Percentiles rank a stretch among this genome's conserved stretches.
Conservation (phyloP, 92 coral and sea anemone genomes). For the Diadumene lineata region DNA sequence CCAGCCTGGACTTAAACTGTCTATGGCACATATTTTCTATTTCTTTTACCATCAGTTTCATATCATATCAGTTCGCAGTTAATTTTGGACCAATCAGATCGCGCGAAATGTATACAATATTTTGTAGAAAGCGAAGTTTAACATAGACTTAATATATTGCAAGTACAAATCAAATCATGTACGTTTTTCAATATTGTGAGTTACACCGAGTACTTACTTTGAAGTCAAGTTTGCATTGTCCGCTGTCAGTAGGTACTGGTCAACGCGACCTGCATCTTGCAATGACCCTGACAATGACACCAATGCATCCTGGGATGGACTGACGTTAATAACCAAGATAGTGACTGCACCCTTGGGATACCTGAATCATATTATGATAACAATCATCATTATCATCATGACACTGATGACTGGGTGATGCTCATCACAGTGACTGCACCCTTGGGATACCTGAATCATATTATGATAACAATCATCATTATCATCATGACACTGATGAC, state of each 20-base stretch:
- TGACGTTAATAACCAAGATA: conserved; percentile 67
- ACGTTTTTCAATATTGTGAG: too few species aligned
- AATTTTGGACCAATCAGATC: too few species aligned
- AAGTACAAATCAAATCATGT: not conserved
- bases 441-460: too few species aligned
- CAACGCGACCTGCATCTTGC: conserved; percentile 54
- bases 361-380: conserved; percentile 23
- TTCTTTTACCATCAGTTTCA: too few species aligned
- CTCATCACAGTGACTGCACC: too few species aligned
- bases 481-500: too few species aligned
- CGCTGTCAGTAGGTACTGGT: conserved; percentile 77
- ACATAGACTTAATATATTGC: not conserved
- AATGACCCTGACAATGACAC: conserved; percentile 54
- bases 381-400: not conserved
- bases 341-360: conserved; percentile 71
- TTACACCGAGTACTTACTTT: too few species aligned
- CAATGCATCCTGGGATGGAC: conserved; percentile 43
- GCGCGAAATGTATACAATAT: not conserved
- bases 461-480: too few species aligned
- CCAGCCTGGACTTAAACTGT: too few species aligned
- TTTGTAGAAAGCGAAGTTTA: not conserved
- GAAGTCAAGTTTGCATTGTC: conserved; percentile 61
- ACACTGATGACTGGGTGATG: not conserved
- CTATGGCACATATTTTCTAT: too few species aligned
- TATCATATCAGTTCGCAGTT: too few species aligned